These are phyloP conservation scores for Ageneiosus marmoratus DNA, from an alignment of 2,113 vertebrate species.

Conservation along the genomic window DNA sequence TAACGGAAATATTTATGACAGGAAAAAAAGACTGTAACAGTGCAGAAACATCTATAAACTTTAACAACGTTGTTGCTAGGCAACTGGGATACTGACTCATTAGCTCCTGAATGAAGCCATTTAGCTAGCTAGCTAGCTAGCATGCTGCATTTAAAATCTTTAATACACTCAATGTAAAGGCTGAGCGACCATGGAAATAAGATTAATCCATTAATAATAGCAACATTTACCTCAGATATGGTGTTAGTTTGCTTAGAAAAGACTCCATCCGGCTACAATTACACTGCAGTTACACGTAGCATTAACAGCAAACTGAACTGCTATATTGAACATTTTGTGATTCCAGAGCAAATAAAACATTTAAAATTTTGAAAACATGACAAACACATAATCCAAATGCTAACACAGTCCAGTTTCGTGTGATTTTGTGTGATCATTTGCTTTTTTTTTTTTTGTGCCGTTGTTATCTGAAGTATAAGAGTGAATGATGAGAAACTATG, in stretches of 20 bases:
- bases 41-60: background rate
- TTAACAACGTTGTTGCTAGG: background rate
- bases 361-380: background rate
- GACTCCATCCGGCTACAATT: background rate
- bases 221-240: slow-evolving; percentile 7
- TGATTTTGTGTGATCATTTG: background rate
- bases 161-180: background rate
- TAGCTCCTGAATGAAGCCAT: background rate
- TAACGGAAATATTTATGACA: background rate
- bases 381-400: background rate
- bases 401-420: background rate
- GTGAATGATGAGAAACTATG: background rate
- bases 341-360: background rate
- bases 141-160: background rate
- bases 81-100: too few species aligned
- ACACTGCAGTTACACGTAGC: background rate
- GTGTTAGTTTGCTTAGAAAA: background rate
- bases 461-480: background rate
- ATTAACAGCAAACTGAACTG: background rate
- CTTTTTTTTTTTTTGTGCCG: too few species aligned
- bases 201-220: background rate
- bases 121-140: background rate
- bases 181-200: background rate
- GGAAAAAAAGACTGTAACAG: background rate
- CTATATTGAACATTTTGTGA: background rate